These are phyloP conservation scores for Eudasyphora cyanicolor DNA, from an alignment of 2,888 invertebrate genomes.

Conservation along the genomic window DNA sequence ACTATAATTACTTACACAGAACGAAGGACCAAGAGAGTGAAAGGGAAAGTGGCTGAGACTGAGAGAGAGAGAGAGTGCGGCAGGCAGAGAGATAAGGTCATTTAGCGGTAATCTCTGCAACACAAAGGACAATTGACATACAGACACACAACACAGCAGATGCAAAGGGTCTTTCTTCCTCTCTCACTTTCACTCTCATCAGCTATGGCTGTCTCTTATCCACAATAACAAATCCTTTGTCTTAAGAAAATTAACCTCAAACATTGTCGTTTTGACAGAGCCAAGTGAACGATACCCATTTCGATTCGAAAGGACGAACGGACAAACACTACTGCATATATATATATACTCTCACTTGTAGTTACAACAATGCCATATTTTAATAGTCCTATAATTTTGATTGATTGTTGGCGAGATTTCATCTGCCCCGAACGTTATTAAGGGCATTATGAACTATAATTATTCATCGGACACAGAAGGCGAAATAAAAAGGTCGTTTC, in stretches of 20 bases:
- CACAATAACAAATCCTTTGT: neutral
- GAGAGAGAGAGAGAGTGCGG: too few relatives aligned
- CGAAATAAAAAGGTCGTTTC: neutral
- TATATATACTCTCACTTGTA: neutral
- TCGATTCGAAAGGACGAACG: too few relatives aligned
- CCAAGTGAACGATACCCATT: neutral
- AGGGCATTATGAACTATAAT: slow-evolving; percentile 12
- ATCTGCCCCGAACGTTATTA: neutral
- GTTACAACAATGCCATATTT: neutral
- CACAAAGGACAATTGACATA: neutral
- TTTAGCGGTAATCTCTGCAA: neutral
- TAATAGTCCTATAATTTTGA: slow-evolving; percentile 13
- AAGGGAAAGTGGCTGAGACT: too few relatives aligned
- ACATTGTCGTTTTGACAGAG: too few relatives aligned
- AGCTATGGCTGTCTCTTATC: too few relatives aligned
- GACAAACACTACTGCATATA: neutral
- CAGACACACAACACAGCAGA: neutral
- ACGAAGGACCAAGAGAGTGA: too few relatives aligned
- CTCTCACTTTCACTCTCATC: too few relatives aligned
- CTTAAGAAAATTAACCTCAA: neutral
- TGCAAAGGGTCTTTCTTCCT: neutral
- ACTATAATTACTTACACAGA: neutral
- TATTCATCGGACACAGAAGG: neutral
- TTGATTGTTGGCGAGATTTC: slow-evolving; percentile 22
- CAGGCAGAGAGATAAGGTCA: neutral